Percentiles rank a stretch among this genome's conserved stretches.
phyloP scores from a whole-genome alignment of 2,113 vertebrate species.

The Xenopus laevis region DNA sequence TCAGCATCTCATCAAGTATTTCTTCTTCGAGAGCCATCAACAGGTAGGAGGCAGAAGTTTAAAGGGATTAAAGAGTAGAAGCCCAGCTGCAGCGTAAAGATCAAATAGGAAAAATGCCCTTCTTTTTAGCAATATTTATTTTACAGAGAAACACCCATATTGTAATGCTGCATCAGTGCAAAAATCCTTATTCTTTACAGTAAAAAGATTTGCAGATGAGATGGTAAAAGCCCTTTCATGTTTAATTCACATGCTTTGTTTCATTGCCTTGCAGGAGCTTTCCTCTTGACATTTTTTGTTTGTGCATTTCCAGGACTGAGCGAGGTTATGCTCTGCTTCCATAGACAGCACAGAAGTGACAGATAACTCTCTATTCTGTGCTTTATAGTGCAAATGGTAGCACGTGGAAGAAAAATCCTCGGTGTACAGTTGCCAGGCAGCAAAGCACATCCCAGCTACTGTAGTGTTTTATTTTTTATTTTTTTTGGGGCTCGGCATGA shows the following conservation, averaged over 20 bases:
- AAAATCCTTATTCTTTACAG: neutral
- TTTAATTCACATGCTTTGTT: neutral
- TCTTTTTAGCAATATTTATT: no score
- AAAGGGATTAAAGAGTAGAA: neutral
- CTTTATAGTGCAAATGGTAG: constrained; percentile 24
- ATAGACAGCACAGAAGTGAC: neutral
- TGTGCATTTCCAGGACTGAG: neutral
- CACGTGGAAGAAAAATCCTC: constrained; percentile 19
- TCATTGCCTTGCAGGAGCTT: neutral
- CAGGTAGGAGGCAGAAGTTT: neutral
- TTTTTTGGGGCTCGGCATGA: neutral
- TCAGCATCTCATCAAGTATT: constrained; percentile 14
- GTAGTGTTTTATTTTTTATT: neutral
- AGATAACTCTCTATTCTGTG: constrained; percentile 1
- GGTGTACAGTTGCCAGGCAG: constrained; percentile 30
- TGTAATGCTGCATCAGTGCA: neutral
- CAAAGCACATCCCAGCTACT: constrained; percentile 5
- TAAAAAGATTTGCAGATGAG: neutral
- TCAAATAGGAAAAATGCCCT: no score
- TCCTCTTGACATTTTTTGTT: neutral
- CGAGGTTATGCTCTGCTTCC: neutral
- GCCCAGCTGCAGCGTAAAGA: neutral
- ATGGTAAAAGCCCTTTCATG: neutral
- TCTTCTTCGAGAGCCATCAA: constrained; percentile 22
- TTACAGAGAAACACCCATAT: no score